Base-by-base conservation (phyloP, 30 jellyfish, hydroid and myxozoan species). In the Turritopsis rubra region DNA sequence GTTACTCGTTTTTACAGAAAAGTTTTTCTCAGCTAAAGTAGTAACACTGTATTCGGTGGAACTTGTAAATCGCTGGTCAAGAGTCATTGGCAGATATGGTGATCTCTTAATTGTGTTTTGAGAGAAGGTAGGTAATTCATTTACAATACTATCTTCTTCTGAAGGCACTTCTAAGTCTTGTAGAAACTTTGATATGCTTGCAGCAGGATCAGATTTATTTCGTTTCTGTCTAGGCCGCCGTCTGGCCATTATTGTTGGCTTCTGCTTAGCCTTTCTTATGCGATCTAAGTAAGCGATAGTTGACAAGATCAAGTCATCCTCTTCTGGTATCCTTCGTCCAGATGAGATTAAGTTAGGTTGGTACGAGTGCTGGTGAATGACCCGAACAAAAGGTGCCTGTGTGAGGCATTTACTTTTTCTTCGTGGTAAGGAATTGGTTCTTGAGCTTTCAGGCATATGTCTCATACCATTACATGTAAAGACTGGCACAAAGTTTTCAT, bases 291-390 rank as follows among this genome's bases (percentile, higher is more conserved):
- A 82, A 26, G 88, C 82, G 1, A 82, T 24, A 82, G 52, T 52
- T 26, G 88, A 66, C 31, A 82, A 60, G 7, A 82, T 26, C 86
- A 68, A 60, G 29, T 30, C 72, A 28, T 85, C 41, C 29, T 20
- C 29, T 29, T 82, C 88, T 23, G 85, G 71, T 25, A 82, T 28
- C 24, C 88, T 28, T 66, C 88, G 23, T 16, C 85, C 85, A 24
- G 88, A 20, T 16, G 73, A 65, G 17, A 66, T 28, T 7, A 72
- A 29, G 65, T n/a, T 21, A 20, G 82, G 82, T 24, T 74, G 72
- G 9, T 74, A 52, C 13, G 65, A 24, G 24, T 74, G 26, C 24
- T 74, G 82, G 9, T 27, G 53, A 24, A 74, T 74, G 24, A n/a
- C 26, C 60, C 65, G 28, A 28, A 74, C 82, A 24, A 74, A n/a